Percentiles rank a stretch among this genome's conserved stretches.
Conservation (phyloP, 2,113 vertebrate species). For the Oryctolagus cuniculus region mOryCun1.1 NC_091436.1:62012001-62012500, state of each 20-base stretch:
- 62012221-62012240: background rate
- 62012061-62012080: background rate
- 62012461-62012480: background rate
- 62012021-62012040: background rate
- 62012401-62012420: background rate
- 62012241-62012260: background rate
- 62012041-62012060: background rate
- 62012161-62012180: background rate
- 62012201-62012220: background rate
- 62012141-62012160: background rate
- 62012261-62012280: background rate
- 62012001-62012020: background rate
- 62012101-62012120: background rate
- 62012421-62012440: background rate
- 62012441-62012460: background rate
- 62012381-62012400: background rate
- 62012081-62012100: background rate
- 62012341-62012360: background rate
- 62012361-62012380: background rate
- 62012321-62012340: background rate
- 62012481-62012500: background rate
- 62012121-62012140: background rate
- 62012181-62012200: background rate
- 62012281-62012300: background rate
- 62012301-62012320: conserved; percentile 4